Conservation (phyloP, 2,888 invertebrate genomes). For the Limnephilus auricula region DNA sequence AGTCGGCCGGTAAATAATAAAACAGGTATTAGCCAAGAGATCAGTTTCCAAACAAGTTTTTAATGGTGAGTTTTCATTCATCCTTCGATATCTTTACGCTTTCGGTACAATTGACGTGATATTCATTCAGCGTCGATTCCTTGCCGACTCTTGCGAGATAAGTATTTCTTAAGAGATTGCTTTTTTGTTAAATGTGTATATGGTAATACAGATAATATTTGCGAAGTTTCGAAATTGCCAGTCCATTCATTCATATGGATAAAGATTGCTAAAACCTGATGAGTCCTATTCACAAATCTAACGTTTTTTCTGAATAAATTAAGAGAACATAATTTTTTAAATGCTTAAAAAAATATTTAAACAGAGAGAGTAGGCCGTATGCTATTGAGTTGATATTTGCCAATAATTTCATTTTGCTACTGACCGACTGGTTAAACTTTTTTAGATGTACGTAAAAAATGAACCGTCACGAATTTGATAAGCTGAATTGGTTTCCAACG, state of each 20-base stretch:
- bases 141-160: not conserved
- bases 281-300: not conserved
- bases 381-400: not conserved
- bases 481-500: not conserved
- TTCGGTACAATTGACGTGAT: constrained; percentile 7
- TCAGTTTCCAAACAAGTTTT: constrained; percentile 2
- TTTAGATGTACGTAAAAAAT: not conserved
- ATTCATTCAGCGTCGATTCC: not conserved
- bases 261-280: not conserved
- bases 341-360: not conserved
- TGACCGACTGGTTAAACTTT: not conserved
- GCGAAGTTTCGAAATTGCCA: constrained; percentile 44
- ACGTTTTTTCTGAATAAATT: not conserved
- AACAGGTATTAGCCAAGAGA: not conserved
- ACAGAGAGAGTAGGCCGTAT: not conserved
- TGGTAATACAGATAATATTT: constrained; percentile 51
- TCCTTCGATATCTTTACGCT: constrained; percentile 20
- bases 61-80: not conserved
- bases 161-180: not conserved
- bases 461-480: not conserved
- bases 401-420: not conserved
- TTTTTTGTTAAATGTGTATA: constrained; percentile 12
- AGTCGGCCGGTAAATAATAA: not conserved
- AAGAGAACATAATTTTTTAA: not conserved
- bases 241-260: constrained; percentile 42